phyloP scores from a whole-genome alignment of 2,888 invertebrate species.

The Coleophora deauratella region DNA sequence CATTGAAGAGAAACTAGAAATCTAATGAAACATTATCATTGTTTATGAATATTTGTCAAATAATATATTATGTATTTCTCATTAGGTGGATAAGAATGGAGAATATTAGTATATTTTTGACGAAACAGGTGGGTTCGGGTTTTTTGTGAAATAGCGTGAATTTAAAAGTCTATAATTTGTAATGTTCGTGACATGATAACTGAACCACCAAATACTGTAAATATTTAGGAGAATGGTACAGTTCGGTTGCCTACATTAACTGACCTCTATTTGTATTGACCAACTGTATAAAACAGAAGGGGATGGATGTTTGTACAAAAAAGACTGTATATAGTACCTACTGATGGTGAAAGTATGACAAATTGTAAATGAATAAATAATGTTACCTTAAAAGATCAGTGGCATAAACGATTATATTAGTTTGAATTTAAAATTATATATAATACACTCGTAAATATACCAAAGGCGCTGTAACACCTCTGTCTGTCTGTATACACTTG shows the following conservation, averaged over 20 bases:
- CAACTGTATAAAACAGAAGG: constrained; percentile 29
- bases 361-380: constrained; percentile 3
- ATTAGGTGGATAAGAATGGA: constrained; percentile 53
- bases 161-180: constrained; percentile 34
- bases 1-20: constrained; percentile 46
- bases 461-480: no score
- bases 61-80: constrained; percentile 67
- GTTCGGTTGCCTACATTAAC: no score
- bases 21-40: constrained; percentile 69
- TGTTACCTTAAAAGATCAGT: neutral
- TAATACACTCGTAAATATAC: no score
- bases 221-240: constrained; percentile 29
- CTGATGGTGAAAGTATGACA: constrained; percentile 17
- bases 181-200: constrained; percentile 39
- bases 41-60: constrained; percentile 67
- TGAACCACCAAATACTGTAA: constrained; percentile 47
- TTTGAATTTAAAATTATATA: no score
- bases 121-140: constrained; percentile 57
- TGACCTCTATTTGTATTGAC: no score
- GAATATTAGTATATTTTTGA: constrained; percentile 67
- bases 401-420: no score
- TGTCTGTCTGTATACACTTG: no score
- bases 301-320: constrained; percentile 64
- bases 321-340: constrained; percentile 55
- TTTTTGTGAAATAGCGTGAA: constrained; percentile 66